Percentiles rank a stretch among this genome's conserved stretches.
phyloP scores from a whole-genome alignment of 23 tunicate species.

The Styela plicata region DNA sequence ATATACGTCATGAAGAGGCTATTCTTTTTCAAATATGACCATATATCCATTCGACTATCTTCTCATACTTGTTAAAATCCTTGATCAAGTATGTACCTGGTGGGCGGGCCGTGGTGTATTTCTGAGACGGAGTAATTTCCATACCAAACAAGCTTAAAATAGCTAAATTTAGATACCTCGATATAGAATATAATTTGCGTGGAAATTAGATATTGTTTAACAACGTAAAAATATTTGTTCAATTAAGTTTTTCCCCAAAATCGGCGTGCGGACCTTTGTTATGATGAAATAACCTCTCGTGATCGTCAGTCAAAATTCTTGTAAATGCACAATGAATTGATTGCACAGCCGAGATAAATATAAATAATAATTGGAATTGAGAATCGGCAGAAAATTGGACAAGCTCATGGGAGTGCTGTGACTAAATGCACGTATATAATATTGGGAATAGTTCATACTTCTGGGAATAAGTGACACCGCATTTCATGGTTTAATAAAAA shows the following conservation, averaged over 20 bases:
- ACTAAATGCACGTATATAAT: neutral
- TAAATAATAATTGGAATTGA: neutral
- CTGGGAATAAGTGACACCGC: too few relatives aligned
- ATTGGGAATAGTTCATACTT: too few relatives aligned
- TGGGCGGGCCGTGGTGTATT: too few relatives aligned
- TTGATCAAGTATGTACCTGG: too few relatives aligned
- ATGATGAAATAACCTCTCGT: neutral
- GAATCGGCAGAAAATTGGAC: neutral
- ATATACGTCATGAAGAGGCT: too few relatives aligned
- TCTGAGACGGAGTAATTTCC: neutral
- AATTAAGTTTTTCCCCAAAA: neutral
- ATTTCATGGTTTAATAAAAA: too few relatives aligned
- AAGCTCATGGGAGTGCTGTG: neutral
- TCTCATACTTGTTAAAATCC: too few relatives aligned
- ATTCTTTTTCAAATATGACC: too few relatives aligned
- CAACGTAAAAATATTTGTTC: neutral
- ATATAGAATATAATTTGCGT: too few relatives aligned
- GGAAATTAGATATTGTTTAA: neutral
- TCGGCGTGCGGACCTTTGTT: neutral
- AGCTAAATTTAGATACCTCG: neutral
- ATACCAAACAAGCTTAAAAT: neutral
- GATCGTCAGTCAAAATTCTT: neutral
- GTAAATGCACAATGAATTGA: too few relatives aligned
- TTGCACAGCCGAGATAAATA: too few relatives aligned
- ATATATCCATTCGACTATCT: too few relatives aligned